Percentiles rank a stretch among this genome's conserved stretches.
These are phyloP conservation scores for Leptopilina syphax DNA, from an alignment of 2,888 invertebrate species.

Conservation along the genomic window DNA sequence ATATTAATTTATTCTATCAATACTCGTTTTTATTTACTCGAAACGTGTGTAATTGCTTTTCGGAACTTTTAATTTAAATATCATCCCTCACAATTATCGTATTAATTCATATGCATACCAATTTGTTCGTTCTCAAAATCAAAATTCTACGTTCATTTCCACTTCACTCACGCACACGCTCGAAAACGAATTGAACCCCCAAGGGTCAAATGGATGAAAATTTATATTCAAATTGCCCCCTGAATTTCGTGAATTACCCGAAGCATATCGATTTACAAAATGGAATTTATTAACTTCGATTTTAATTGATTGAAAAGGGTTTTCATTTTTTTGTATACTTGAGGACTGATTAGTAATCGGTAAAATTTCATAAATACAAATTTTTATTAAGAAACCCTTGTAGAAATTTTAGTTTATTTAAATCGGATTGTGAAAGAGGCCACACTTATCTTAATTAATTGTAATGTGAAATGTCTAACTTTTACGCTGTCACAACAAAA, in stretches of 20 bases:
- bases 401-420: too few species aligned
- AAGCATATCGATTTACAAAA: slow-evolving; percentile 9
- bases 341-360: too few species aligned
- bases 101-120: slow-evolving; percentile 38
- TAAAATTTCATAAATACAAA: too few species aligned
- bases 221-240: slow-evolving; percentile 27
- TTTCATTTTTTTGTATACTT: too few species aligned
- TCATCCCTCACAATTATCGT: slow-evolving; percentile 29
- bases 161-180: neutral
- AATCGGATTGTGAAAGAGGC: too few species aligned
- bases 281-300: neutral
- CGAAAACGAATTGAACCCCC: slow-evolving; percentile 8
- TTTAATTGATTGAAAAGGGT: neutral
- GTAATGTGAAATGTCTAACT: too few species aligned
- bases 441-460: too few species aligned
- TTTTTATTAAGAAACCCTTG: too few species aligned
- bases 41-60: slow-evolving; percentile 28
- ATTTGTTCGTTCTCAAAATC: slow-evolving; percentile 13
- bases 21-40: slow-evolving; percentile 16
- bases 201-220: slow-evolving; percentile 23
- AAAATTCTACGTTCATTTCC: slow-evolving; percentile 30
- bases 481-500: too few species aligned
- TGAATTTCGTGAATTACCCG: neutral
- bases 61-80: slow-evolving; percentile 19
- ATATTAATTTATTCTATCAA: slow-evolving; percentile 18